A percentile compares a stretch with the other conserved stretches of the same genome.
Evolutionary conservation across 2,888 invertebrate species (phyloP).

Genomic region (Luffia ferchaultella): DNA sequence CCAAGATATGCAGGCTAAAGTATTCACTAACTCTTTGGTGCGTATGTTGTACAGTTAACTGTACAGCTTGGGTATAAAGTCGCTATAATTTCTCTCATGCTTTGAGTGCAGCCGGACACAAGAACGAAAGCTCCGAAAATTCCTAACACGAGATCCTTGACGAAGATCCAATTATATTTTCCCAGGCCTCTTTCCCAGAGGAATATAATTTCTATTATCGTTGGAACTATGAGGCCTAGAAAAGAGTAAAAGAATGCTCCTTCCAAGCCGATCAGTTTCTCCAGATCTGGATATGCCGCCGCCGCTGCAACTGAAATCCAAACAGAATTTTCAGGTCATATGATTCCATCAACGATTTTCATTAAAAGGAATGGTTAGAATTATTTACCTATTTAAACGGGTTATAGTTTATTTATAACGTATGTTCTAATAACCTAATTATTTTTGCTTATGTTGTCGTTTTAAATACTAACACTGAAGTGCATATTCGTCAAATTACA

Average conservation of each 20-base stretch:
- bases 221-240: conserved; percentile 78
- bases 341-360: too few relatives aligned
- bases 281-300: conserved; percentile 41
- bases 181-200: conserved; percentile 75
- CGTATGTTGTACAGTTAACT: too few relatives aligned
- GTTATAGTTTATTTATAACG: too few relatives aligned
- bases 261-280: conserved; percentile 56
- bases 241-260: conserved; percentile 73
- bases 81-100: conserved; percentile 46
- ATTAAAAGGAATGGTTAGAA: too few relatives aligned
- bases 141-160: conserved; percentile 70
- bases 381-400: too few relatives aligned
- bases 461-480: too few relatives aligned
- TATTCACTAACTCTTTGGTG: too few relatives aligned
- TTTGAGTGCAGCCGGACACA: conserved; percentile 68
- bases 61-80: too few relatives aligned
- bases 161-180: conserved; percentile 70
- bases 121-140: conserved; percentile 72
- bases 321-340: background rate
- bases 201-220: conserved; percentile 75
- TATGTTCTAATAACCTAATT: too few relatives aligned
- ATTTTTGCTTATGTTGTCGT: too few relatives aligned
- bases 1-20: too few relatives aligned
- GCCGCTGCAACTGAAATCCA: conserved; percentile 43
- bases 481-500: too few relatives aligned